A percentile compares a stretch with the other conserved stretches of the same genome.
Evolutionary conservation across 2,113 vertebrate species (phyloP).

Genomic region (Equus quagga): DNA sequence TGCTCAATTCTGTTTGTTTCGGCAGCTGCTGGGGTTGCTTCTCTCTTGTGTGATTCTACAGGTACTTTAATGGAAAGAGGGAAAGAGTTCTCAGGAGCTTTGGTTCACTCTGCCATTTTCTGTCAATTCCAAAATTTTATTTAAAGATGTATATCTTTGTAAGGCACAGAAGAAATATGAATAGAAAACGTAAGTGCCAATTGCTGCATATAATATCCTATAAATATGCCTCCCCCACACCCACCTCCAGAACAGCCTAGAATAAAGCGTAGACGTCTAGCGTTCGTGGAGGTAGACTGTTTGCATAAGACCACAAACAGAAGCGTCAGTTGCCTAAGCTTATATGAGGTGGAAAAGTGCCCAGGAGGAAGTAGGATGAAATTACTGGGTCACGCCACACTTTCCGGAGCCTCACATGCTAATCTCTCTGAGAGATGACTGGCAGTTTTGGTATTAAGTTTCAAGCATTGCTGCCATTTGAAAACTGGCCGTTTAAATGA

Average conservation of each 20-base stretch:
- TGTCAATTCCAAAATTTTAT: neutral
- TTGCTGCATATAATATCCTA: neutral
- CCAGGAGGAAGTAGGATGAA: conserved; percentile 26
- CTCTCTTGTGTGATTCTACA: neutral
- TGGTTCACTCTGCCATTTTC: neutral
- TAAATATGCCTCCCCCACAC: neutral
- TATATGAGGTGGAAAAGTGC: neutral
- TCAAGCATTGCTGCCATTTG: neutral
- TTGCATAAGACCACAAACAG: conserved; percentile 20
- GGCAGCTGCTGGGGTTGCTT: neutral
- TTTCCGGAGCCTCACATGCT: conserved; percentile 50
- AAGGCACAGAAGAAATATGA: neutral
- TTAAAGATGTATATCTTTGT: neutral
- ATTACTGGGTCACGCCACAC: conserved; percentile 15
- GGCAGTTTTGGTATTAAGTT: conserved; percentile 45
- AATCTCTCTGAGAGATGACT: conserved; percentile 40
- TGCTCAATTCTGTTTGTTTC: neutral
- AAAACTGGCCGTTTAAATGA: conserved; percentile 14
- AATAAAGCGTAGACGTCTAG: conserved; percentile 28
- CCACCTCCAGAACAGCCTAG: neutral
- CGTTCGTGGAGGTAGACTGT: neutral
- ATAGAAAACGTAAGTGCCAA: neutral
- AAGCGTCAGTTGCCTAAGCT: neutral
- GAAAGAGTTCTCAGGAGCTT: neutral
- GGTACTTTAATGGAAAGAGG: neutral